Evolutionary conservation across 2,113 vertebrate genomes (phyloP).

Genomic region (Sphaerodactylus townsendi): DNA sequence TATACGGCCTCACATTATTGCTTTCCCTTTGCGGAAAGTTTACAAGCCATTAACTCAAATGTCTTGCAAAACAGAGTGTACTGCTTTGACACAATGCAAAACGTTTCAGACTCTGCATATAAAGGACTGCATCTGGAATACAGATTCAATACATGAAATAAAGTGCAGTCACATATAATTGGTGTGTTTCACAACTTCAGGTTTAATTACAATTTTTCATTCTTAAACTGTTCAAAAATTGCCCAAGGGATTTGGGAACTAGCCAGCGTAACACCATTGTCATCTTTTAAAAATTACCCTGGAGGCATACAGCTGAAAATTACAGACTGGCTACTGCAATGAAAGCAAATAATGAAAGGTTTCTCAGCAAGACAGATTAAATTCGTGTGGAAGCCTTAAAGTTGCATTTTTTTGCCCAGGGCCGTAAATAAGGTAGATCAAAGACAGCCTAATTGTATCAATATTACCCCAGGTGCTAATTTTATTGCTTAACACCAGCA

Average conservation of each 20-base stretch:
- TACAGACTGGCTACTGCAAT: neutral
- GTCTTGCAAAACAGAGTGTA: no score
- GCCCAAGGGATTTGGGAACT: neutral
- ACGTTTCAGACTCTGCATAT: no score
- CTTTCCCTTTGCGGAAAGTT: no score
- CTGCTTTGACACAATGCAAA: no score
- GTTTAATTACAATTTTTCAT: neutral
- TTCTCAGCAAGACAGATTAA: neutral
- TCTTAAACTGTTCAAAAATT: neutral
- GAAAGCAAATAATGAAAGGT: neutral
- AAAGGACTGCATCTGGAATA: neutral
- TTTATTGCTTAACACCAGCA: neutral
- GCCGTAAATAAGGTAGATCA: conserved; percentile 12
- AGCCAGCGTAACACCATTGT: neutral
- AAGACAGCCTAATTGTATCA: neutral
- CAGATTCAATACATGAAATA: neutral
- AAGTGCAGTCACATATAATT: neutral
- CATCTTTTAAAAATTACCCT: neutral
- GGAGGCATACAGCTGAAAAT: neutral
- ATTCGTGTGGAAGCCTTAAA: neutral
- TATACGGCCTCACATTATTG: no score
- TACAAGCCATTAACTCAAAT: no score
- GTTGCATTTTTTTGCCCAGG: neutral
- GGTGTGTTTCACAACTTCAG: neutral
- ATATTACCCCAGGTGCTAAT: conserved; percentile 10